Conservation (phyloP, 2,888 invertebrate genomes). For the Agrilus biguttatus region DNA sequence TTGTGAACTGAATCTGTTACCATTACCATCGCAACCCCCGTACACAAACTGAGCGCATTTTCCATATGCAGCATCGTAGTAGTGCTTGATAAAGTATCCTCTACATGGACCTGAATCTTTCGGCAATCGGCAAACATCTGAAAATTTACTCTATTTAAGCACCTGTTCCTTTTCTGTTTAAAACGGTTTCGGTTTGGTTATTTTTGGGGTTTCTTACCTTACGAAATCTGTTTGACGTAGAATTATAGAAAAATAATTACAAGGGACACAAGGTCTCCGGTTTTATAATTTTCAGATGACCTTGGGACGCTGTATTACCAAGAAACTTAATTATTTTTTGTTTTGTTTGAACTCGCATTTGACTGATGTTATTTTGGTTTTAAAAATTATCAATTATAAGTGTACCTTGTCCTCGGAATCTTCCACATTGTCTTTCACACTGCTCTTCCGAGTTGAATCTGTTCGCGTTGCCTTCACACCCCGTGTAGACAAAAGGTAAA, state of each 20-base stretch:
- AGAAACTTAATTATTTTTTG: no score
- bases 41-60: conserved; percentile 58
- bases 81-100: conserved; percentile 50
- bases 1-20: conserved; percentile 64
- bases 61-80: conserved; percentile 46
- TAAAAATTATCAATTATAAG: conserved; percentile 2
- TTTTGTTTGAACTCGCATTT: no score
- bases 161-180: neutral
- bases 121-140: conserved; percentile 59
- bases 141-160: conserved; percentile 3
- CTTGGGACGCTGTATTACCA: no score
- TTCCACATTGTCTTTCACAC: conserved; percentile 63
- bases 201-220: no score
- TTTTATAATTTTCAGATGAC: no score
- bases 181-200: neutral
- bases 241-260: no score
- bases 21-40: conserved; percentile 74
- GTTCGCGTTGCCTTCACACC: conserved; percentile 63
- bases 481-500: conserved; percentile 51
- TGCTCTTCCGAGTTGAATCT: conserved; percentile 60
- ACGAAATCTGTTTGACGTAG: no score
- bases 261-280: no score
- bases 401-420: conserved; percentile 54
- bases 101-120: conserved; percentile 59
- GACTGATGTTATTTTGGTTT: neutral